Conservation (phyloP, 2,888 invertebrate genomes). For the Chouioia cunea region DNA sequence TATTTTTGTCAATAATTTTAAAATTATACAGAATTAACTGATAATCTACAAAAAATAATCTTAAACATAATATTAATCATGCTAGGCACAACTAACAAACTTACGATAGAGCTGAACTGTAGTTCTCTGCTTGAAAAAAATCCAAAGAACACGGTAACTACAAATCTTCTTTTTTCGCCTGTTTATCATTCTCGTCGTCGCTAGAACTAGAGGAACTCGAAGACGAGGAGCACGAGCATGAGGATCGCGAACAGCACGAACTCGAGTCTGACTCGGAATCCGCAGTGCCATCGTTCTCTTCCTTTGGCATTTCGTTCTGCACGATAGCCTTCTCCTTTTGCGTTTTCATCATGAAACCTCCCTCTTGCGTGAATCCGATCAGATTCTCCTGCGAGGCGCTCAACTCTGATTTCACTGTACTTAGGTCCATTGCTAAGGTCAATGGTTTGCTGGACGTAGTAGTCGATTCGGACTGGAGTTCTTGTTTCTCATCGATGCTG, state of each 20-base stretch:
- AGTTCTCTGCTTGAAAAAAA: too few relatives aligned
- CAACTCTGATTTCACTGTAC: slow-evolving; percentile 26
- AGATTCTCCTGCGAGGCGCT: slow-evolving; percentile 1
- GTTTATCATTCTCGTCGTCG: slow-evolving; percentile 11
- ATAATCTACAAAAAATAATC: too few relatives aligned
- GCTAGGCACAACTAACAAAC: too few relatives aligned
- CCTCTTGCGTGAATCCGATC: slow-evolving; percentile 1
- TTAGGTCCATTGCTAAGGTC: background rate
- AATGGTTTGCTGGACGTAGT: background rate
- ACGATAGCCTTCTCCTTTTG: background rate
- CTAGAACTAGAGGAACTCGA: slow-evolving; percentile 32
- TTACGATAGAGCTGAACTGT: too few relatives aligned
- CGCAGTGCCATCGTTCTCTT: slow-evolving; percentile 1
- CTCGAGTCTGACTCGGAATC: slow-evolving; percentile 38
- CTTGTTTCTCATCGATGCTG: background rate
- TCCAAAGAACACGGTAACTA: background rate
- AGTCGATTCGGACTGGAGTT: background rate
- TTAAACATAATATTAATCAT: too few relatives aligned
- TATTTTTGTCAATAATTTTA: too few relatives aligned
- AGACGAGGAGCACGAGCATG: slow-evolving; percentile 28
- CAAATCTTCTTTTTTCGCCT: slow-evolving; percentile 10
- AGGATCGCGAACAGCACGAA: slow-evolving; percentile 43
- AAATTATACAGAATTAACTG: too few relatives aligned
- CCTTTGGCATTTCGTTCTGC: background rate
- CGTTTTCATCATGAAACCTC: background rate